Evolutionary conservation across 2,888 invertebrate species (phyloP), one percentile per base, ranked within the genome.

Genomic region (Electrophaes corylata): DNA sequence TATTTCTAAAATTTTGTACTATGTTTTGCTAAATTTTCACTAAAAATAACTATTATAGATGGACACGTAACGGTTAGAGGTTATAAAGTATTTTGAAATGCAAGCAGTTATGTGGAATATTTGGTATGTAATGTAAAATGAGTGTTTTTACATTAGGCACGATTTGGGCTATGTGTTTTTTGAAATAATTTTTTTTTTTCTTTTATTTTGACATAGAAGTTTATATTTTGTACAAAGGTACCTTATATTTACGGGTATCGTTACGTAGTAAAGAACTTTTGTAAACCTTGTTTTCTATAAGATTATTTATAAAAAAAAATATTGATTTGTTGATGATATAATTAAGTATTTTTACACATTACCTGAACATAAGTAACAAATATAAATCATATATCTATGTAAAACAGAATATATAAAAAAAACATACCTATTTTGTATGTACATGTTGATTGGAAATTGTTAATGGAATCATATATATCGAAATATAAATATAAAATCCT

Each of bases 21-120:
- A 90, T 91, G 91, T 91, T 91, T 91, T 91, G 91, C 91, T 80
- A 91, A 91, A 90, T 90, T 90, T 91, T 91, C 91, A 91, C 91
- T 89, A 85, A 86, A 40, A 79, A 66, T 70, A 72, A 77, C 73
- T 81, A 86, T 88, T 81, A 86, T 89, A 89, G 88, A 81, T 85
- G 88, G 83, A 88, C 91, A 91, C 91, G 76, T 84, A 85, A 86
- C 69, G 71, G 69, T 78, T 87, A 88, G 86, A 60, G 6, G 69
- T 71, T 69, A 70, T 73, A 78, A 75, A 70, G 72, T 75, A 76
- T 79, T 81, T 83, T 79, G 75, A 81, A 76, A 74, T 71, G 81
- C 78, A 81, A 83, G 78, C 62, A 58, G 47, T 45, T 60, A 69
- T 59, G 73, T 66, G 76, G 76, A 76, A 79, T 81, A 78, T 71